Base-by-base conservation (phyloP, 2,797 vertebrate species). In the Netta rufina region DNA sequence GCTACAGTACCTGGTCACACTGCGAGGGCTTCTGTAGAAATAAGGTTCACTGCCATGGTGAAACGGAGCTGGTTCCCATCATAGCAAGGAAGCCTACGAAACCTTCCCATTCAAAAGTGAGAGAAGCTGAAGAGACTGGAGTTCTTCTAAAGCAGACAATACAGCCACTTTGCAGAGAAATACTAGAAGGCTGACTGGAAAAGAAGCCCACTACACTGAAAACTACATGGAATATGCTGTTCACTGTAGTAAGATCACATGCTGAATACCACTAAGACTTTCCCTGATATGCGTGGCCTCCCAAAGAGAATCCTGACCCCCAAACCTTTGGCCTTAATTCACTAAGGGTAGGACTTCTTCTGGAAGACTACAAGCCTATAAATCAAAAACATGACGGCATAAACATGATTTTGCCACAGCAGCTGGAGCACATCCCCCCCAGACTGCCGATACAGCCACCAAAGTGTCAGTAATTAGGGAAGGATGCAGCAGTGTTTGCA, bases 391-490 rank as follows among this genome's bases (percentile, higher is more conserved):
- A 81, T 2, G 20, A 86, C 76, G 47, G 47, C 51, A 64, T 62
- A 84, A 89, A 92, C 25, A 41, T 16, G 28, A 66, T 83, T 91
- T 81, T 89, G 62, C 58, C 62, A 66, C 82, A 86, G 93, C 95
- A 97, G 95, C 95, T 95, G 95, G 93, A 95, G 66, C 62, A 84
- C 85, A 81, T 84, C 75, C 79, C 73, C 87, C 85, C 60, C 28
- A 79, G 84, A 86, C 87, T 86, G 92, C 93, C 51, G 86, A 89
- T 93, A 93, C 61, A 89, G 81, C 90, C 95, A 92, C 70, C 89
- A 87, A 96, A 95, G 92, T 64, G 92, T 82, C 86, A 82, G 92
- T 90, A 95, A 96, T 96, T 95, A 93, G 77, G 89, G 77, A 82
- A 83, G 81, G 88, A 95, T 89, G 86, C 77, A 94, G 87, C 81